A percentile compares a stretch with the other conserved stretches of the same genome.
Evolutionary conservation across 2,888 invertebrate genomes (phyloP).

Genomic region (Synanthedon myopaeformis): DNA sequence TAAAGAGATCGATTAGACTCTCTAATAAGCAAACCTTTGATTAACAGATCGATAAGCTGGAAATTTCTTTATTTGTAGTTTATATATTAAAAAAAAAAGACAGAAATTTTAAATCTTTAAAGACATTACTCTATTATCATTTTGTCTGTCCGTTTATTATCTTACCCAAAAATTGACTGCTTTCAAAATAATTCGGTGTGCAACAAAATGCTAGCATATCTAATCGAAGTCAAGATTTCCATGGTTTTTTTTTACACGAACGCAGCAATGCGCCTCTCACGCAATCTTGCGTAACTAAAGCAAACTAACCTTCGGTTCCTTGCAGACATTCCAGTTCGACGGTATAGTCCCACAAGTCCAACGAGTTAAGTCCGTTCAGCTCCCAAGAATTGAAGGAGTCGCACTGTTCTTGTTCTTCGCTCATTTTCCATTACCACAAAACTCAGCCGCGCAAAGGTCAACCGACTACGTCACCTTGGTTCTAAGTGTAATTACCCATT

Average conservation of each 20-base stretch:
- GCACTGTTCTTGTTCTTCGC: constrained; percentile 54
- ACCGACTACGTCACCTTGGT: constrained; percentile 22
- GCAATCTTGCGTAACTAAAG: constrained; percentile 35
- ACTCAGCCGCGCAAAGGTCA: constrained; percentile 25
- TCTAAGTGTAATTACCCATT: constrained; percentile 35
- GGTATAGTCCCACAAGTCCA: constrained; percentile 88
- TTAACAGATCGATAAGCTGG: no score
- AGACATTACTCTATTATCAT: no score
- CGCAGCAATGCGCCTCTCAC: constrained; percentile 30
- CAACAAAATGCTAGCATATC: constrained; percentile 18
- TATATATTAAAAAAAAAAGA: no score
- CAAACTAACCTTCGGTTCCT: constrained; percentile 78
- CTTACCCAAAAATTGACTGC: neutral
- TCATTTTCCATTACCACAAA: constrained; percentile 38
- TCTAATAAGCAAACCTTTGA: no score
- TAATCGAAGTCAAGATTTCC: constrained; percentile 24
- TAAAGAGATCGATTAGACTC: no score
- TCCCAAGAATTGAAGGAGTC: constrained; percentile 66
- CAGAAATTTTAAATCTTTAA: no score
- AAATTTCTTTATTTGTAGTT: no score
- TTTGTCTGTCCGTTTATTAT: neutral
- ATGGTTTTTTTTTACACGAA: constrained; percentile 29
- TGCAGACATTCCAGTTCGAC: constrained; percentile 85
- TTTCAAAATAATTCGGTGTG: neutral
- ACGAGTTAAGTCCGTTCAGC: constrained; percentile 73